Percentiles rank a stretch among this genome's conserved stretches.
Conservation (phyloP, 2,888 invertebrate genomes). For the Drosophila helvetica region DNA sequence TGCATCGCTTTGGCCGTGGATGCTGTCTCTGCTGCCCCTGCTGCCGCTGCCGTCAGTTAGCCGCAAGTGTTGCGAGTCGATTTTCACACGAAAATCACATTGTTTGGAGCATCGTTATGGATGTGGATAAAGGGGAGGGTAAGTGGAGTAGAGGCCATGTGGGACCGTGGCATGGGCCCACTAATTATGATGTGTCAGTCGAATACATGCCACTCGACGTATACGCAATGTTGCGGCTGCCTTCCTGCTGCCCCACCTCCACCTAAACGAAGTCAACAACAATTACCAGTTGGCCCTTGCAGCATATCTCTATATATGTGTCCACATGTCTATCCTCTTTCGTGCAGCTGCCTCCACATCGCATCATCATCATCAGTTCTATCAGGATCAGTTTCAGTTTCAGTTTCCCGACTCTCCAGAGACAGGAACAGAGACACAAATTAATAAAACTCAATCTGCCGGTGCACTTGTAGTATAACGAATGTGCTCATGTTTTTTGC, state of each 20-base stretch:
- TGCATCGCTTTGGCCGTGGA: slow-evolving; percentile 23
- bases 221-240: slow-evolving; percentile 57
- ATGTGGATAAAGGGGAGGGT: slow-evolving; percentile 15
- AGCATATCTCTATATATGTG: slow-evolving; percentile 13
- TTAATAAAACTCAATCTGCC: slow-evolving; percentile 75
- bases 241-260: slow-evolving; percentile 11
- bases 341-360: not conserved
- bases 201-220: slow-evolving; percentile 53
- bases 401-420: slow-evolving; percentile 24
- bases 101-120: slow-evolving; percentile 73
- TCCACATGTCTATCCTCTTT: not conserved
- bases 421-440: slow-evolving; percentile 47
- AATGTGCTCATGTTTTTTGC: slow-evolving; percentile 42
- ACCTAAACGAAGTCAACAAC: slow-evolving; percentile 50
- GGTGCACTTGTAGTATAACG: slow-evolving; percentile 28
- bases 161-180: slow-evolving; percentile 21
- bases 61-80: slow-evolving; percentile 77
- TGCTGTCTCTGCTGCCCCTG: slow-evolving; percentile 11
- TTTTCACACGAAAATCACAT: slow-evolving; percentile 83
- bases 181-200: slow-evolving; percentile 68
- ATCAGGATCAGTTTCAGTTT: slow-evolving; percentile 40
- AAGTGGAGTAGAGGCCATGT: not conserved
- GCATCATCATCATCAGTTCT: slow-evolving; percentile 2
- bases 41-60: slow-evolving; percentile 52
- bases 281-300: slow-evolving; percentile 35